Conservation (phyloP, 2,113 vertebrate genomes). For the Otocyon megalotis region DNA sequence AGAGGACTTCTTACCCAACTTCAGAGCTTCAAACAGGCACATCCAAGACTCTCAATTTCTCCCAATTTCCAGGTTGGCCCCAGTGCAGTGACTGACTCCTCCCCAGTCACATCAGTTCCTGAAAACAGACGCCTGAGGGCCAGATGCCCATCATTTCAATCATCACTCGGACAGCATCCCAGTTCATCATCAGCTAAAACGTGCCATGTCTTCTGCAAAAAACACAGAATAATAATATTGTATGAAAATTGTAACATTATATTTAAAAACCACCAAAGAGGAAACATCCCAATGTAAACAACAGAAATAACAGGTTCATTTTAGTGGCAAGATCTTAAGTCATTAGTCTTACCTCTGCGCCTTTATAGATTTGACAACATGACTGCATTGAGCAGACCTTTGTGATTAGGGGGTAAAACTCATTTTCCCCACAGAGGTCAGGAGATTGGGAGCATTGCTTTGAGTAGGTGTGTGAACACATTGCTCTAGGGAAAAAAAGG, state of each 20-base stretch:
- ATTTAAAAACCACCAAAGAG: neutral
- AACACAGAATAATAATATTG: neutral
- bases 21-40: neutral
- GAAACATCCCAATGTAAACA: neutral
- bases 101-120: neutral
- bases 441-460: neutral
- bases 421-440: neutral
- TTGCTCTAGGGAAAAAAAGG: neutral
- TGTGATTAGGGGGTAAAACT: neutral
- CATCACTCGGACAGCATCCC: neutral
- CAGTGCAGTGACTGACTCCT: neutral
- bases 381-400: neutral
- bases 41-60: neutral
- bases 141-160: neutral
- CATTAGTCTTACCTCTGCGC: neutral
- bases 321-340: neutral
- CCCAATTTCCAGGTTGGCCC: neutral
- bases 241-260: neutral
- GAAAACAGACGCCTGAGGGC: neutral
- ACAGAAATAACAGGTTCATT: neutral
- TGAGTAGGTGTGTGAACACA: neutral
- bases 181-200: neutral
- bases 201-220: neutral
- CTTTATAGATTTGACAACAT: neutral
- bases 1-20: neutral